Conservation (phyloP, 2,888 invertebrate genomes). For the Eueremaeus valkanovi region DNA sequence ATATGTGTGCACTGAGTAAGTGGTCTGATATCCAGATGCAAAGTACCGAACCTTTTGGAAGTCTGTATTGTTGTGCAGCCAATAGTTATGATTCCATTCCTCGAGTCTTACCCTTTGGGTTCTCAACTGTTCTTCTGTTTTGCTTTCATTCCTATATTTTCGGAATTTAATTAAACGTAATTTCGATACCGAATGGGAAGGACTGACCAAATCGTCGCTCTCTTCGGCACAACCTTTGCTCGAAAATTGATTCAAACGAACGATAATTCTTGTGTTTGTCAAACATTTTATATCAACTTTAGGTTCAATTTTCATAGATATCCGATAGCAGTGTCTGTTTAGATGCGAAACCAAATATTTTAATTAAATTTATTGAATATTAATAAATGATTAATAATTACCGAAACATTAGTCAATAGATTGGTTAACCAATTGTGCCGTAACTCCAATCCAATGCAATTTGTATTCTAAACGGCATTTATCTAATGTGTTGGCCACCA, state of each 20-base stretch:
- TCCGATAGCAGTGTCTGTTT: too few relatives aligned
- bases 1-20: too few relatives aligned
- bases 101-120: conserved; percentile 27
- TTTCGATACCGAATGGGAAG: background rate
- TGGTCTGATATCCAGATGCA: background rate
- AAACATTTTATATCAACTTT: too few relatives aligned
- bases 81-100: conserved; percentile 42
- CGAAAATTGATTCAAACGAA: background rate
- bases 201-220: background rate
- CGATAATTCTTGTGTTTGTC: background rate
- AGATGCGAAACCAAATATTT: too few relatives aligned
- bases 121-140: conserved; percentile 18
- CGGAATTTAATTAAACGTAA: conserved; percentile 3
- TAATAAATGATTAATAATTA: too few relatives aligned
- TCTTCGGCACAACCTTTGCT: background rate
- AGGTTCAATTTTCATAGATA: too few relatives aligned
- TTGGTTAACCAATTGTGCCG: too few relatives aligned
- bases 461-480: too few relatives aligned
- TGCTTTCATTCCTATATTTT: background rate
- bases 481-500: too few relatives aligned
- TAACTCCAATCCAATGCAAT: too few relatives aligned
- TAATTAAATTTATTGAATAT: too few relatives aligned
- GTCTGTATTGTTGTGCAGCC: conserved; percentile 36
- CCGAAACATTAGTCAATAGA: too few relatives aligned
- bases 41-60: conserved; percentile 30